Evolutionary conservation across 1,140 invertebrate species (phyloP), one percentile per base, ranked within the genome.

Genomic region (Trinorchestia longiramus): DNA sequence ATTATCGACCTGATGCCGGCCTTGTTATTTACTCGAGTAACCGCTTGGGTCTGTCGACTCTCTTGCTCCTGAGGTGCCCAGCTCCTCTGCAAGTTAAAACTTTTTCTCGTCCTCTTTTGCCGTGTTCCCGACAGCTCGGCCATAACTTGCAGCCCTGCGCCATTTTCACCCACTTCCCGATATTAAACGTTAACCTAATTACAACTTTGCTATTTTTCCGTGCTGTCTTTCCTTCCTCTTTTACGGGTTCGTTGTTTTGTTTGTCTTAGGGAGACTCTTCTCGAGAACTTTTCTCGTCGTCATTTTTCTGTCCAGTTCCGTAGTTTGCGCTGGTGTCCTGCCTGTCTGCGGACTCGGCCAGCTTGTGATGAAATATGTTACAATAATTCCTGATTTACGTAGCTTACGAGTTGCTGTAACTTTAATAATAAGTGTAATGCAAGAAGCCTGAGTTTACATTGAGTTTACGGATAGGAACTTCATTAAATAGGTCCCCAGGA

Each of bases 161-260:
- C 92, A 43, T 94, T 45, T 94, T 43, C 44, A 44, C 92, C 92
- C 92, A 94, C 92, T 94, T 94, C 44, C 92, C 92, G 92, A 94
- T 94, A 94, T 94, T 94, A 94, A 94, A 94, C 92, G 92, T 94
- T 94, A 45, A 94, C 92, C 92, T 94, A 94, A 94, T 94, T 94
- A 94, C 92, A 94, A 94, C 43, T 94, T 94, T 15, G 92, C 88
- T 43, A 94, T 94, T 94, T 45, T 94, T 94, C 43, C 88, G 4
- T 42, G 88, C 6, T 23, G 88, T 44, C 41, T 91, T 91, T 91
- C 88, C 88, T 77, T 36, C 88, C 88, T 91, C 41, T 94, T 94
- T 45, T 45, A 94, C 17, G 92, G 17, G 4, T 47, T 40, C 92
- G 43, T 47, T 45, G 43, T 45, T 47, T 94, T 43, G 92, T 94